Evolutionary conservation across 1,140 invertebrate genomes (phyloP).

Genomic region (Pantala flavescens): DNA sequence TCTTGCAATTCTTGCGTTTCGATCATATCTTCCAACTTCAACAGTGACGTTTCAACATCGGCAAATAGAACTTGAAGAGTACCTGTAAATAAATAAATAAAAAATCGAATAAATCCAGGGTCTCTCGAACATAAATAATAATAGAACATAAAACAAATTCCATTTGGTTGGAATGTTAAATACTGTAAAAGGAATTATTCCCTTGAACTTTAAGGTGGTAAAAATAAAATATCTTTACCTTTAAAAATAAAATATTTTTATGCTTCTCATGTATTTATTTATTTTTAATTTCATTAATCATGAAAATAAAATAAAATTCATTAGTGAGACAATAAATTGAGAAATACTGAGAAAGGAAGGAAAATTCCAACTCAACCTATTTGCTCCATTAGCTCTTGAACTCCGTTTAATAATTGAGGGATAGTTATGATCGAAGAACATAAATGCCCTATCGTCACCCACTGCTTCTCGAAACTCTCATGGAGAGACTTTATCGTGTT

Average conservation of each 20-base stretch:
- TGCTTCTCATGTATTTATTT: too few relatives aligned
- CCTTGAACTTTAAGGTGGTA: too few relatives aligned
- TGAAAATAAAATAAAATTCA: too few relatives aligned
- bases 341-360: too few relatives aligned
- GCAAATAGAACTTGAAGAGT: conserved; percentile 49
- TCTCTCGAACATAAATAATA: too few relatives aligned
- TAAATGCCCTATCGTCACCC: conserved; percentile 41
- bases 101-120: background rate
- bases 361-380: conserved; percentile 36
- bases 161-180: too few relatives aligned
- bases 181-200: too few relatives aligned
- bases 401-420: conserved; percentile 45
- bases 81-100: conserved; percentile 32
- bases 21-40: conserved; percentile 51
- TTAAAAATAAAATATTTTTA: too few relatives aligned
- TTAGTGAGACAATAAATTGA: too few relatives aligned
- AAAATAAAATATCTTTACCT: too few relatives aligned
- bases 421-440: conserved; percentile 42
- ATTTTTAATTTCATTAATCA: too few relatives aligned
- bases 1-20: conserved; percentile 52
- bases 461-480: conserved; percentile 41
- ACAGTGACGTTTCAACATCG: conserved; percentile 47
- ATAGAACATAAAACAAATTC: too few relatives aligned
- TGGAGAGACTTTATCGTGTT: conserved; percentile 42
- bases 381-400: conserved; percentile 46